A percentile compares a stretch with the other conserved stretches of the same genome.
phyloP scores from a whole-genome alignment of 2,797 vertebrate genomes.

The Halcyon chelicuti region DNA sequence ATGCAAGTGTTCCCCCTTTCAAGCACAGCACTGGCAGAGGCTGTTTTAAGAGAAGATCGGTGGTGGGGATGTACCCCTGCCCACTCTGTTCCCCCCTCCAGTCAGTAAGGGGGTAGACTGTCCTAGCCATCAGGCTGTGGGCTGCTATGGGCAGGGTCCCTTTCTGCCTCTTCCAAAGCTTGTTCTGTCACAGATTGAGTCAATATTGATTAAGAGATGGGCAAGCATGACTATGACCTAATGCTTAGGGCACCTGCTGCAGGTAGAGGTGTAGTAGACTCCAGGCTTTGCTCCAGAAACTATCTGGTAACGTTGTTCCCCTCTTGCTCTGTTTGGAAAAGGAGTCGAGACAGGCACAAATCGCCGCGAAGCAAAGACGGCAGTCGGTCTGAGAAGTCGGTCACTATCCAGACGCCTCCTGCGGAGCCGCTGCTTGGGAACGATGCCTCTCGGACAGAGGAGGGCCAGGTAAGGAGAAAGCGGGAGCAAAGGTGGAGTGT shows the following conservation, averaged over 20 bases:
- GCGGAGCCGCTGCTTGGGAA: constrained; percentile 87
- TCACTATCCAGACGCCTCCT: constrained; percentile 90
- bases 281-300: neutral
- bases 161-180: neutral
- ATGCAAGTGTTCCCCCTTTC: neutral
- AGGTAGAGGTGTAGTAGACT: neutral
- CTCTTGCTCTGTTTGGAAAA: constrained; percentile 72
- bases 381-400: constrained; percentile 92
- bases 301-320: neutral
- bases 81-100: neutral
- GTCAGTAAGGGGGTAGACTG: neutral
- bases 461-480: constrained; percentile 76
- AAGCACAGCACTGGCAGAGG: neutral
- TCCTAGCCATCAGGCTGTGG: neutral
- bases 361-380: constrained; percentile 87
- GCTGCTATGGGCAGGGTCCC: neutral
- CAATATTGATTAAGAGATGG: neutral
- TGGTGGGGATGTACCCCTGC: neutral
- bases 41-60: neutral
- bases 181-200: neutral
- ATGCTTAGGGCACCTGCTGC: neutral
- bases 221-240: neutral
- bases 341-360: constrained; percentile 92
- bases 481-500: rapidly evolving
- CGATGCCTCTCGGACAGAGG: constrained; percentile 82